These are phyloP conservation scores for Holocentrus rufus DNA, from an alignment of 2,797 vertebrate species.

Conservation along the genomic window DNA sequence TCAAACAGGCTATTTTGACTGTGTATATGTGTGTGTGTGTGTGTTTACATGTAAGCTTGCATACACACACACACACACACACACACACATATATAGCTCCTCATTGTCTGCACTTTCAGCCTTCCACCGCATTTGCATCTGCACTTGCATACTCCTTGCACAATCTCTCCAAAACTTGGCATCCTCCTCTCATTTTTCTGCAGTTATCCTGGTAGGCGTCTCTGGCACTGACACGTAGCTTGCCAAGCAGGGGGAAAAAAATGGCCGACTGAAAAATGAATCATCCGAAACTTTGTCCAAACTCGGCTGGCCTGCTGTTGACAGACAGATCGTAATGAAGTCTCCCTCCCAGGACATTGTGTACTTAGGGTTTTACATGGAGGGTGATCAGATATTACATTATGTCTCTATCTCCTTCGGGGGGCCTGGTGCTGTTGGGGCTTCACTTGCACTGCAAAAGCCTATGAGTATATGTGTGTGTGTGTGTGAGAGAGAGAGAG, in stretches of 20 bases:
- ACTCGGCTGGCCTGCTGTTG: conserved; percentile 65
- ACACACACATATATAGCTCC: neutral
- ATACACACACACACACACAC: too few relatives aligned
- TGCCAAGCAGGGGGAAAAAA: conserved; percentile 34
- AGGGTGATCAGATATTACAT: conserved; percentile 65
- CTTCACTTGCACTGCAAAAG: conserved; percentile 28
- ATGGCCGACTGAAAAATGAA: conserved; percentile 56
- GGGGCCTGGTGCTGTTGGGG: conserved; percentile 33
- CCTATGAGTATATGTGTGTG: conserved; percentile 18
- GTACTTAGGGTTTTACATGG: conserved; percentile 63
- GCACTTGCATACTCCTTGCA: conserved; percentile 42
- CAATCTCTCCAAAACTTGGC: conserved; percentile 56
- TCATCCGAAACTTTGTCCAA: conserved; percentile 65
- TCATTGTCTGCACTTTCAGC: neutral
- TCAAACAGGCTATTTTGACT: conserved; percentile 59
- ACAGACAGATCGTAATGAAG: conserved; percentile 68
- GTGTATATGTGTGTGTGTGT: conserved; percentile 16
- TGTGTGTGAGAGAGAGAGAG: neutral
- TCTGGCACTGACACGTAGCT: conserved; percentile 63
- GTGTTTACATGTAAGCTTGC: conserved; percentile 2
- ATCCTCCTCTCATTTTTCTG: conserved; percentile 48
- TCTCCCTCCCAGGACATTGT: conserved; percentile 61
- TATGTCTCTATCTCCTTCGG: conserved; percentile 55
- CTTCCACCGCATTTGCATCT: conserved; percentile 17
- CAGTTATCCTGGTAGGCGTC: conserved; percentile 49